Evolutionary conservation across 1,140 invertebrate species (phyloP).

Genomic region (Cheumatopsyche charites): DNA sequence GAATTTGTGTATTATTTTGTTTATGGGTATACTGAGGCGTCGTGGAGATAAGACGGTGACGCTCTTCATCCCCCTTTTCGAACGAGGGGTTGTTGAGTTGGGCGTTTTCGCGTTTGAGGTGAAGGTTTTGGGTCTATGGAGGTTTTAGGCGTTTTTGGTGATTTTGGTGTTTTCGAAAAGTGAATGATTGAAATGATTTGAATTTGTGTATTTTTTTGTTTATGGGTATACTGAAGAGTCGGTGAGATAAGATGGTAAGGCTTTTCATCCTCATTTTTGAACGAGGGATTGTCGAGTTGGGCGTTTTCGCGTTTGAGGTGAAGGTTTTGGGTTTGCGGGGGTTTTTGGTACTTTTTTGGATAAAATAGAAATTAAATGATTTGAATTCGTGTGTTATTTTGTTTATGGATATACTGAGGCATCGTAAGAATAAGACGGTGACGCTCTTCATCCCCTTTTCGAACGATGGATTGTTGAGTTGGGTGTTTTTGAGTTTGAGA

Average conservation of each 20-base stretch:
- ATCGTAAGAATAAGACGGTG: constrained; percentile 2
- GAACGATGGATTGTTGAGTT: background rate
- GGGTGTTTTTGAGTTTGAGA: background rate
- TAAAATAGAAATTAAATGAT: too few species aligned
- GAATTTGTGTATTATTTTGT: constrained; percentile 26
- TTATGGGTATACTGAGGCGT: background rate
- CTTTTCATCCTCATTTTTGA: background rate
- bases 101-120: background rate
- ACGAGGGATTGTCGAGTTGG: background rate
- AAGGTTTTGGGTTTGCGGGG: too few species aligned
- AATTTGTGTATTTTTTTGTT: constrained; percentile 24
- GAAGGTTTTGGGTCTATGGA: too few species aligned
- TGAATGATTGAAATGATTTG: constrained; percentile 32
- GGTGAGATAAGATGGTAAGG: background rate
- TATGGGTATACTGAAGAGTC: background rate
- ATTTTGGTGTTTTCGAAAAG: too few species aligned
- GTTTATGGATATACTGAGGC: background rate
- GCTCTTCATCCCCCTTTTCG: background rate
- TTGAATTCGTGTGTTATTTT: constrained; percentile 26
- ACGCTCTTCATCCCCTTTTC: background rate
- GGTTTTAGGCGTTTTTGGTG: too few species aligned
- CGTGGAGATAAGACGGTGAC: constrained; percentile 8
- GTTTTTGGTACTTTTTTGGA: too few species aligned
- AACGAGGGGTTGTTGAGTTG: background rate
- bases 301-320: background rate